These are phyloP conservation scores for Willisornis vidua DNA, from an alignment of 2,113 vertebrate species.

Conservation along the genomic window DNA sequence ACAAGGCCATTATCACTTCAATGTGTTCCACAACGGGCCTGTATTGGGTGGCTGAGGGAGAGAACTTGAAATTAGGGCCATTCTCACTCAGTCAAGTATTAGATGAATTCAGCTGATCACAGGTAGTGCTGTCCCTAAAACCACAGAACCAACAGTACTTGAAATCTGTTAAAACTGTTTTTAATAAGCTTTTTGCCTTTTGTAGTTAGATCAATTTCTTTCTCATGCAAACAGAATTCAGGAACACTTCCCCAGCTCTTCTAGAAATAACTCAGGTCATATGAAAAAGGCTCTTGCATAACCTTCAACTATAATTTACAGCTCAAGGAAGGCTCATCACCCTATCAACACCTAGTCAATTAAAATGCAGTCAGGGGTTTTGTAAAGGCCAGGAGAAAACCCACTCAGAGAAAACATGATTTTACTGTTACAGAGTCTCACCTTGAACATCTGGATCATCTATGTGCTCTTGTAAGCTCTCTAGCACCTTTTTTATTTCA, in stretches of 20 bases:
- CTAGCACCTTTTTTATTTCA: constrained; percentile 86
- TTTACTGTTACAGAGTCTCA: constrained; percentile 25
- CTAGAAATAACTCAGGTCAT: not conserved
- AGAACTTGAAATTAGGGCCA: not conserved
- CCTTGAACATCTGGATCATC: constrained; percentile 88
- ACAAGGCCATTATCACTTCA: not conserved
- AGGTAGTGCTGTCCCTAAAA: not conserved
- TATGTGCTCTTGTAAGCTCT: constrained; percentile 85
- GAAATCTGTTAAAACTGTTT: not conserved
- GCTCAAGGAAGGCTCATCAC: not conserved
- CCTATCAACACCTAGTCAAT: not conserved
- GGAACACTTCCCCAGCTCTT: not conserved
- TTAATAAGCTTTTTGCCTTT: not conserved
- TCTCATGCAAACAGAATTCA: not conserved
- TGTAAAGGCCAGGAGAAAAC: not conserved
- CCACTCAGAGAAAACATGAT: not conserved
- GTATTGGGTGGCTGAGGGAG: not conserved
- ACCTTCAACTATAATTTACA: not conserved
- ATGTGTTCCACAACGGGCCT: not conserved
- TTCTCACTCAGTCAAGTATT: not conserved
- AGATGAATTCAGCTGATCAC: not conserved
- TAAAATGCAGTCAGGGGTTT: not conserved
- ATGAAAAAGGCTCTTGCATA: not conserved
- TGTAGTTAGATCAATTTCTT: not conserved
- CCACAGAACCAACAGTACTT: not conserved